Base-by-base conservation (phyloP, 2,888 invertebrate genomes). In the Julus scanicus region DNA sequence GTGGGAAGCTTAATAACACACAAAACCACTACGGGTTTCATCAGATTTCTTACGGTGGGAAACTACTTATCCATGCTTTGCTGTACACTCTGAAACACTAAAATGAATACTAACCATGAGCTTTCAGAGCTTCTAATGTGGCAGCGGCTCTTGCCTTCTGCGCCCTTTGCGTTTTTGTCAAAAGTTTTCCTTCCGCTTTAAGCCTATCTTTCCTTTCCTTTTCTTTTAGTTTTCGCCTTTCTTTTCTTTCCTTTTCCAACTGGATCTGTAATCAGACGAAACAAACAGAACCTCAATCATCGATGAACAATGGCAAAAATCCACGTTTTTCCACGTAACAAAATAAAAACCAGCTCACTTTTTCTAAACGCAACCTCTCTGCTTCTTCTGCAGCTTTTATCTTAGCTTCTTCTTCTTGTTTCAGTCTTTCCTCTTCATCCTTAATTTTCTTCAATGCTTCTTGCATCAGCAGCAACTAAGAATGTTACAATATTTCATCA, bases 51-150 rank as follows among this genome's bases (percentile, higher is more conserved):
- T 29, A 29, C 1, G 29, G 29, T 29, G 29, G 29, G 29, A 29
- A 29, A 1, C 29, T 29, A 29, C 29, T 29, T 29, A 29, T 29
- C 29, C 29, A 1, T 29, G 29, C 29, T 29, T 1, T 29, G 29
- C 29, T 29, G 29, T 29, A 29, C 29, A 29, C 29, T 29, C 29
- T 29, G 29, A 29, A 29, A 29, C 29, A 29, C 29, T 1, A 29
- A 29, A 29, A 91, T 89, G 63, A 87, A 86, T 40, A 57, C 40
- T 87, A 93, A 89, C 98, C 98, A 93, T 97, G 97, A 11, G 97
- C 97, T 92, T 97, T 97, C 80, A 98, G 93, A 1, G 96, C 95
- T 88, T 98, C 97, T 89, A 99, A 93, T 94, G 98, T 94, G 89
- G 96, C 97, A 92, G 97, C 96, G 9, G 97, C 97, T 90, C 98